Conservation (phyloP, 2,797 vertebrate species). For the Podarcis siculus region DNA sequence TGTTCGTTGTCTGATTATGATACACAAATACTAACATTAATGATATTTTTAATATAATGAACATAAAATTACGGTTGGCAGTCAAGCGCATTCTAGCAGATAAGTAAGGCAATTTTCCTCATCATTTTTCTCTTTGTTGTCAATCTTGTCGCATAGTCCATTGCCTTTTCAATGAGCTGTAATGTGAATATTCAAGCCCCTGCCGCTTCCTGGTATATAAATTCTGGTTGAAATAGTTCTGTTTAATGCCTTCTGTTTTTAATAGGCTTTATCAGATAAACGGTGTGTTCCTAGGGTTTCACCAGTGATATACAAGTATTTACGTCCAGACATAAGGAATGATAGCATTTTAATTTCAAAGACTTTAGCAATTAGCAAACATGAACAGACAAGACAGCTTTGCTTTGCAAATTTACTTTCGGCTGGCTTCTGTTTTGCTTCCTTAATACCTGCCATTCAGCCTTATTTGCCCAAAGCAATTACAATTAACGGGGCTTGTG, state of each 20-base stretch:
- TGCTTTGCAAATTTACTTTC: neutral
- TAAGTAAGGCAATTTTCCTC: slow-evolving; percentile 89
- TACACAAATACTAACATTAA: slow-evolving; percentile 79
- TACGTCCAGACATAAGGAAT: slow-evolving; percentile 27
- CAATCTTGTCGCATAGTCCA: slow-evolving; percentile 86
- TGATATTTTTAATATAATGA: slow-evolving; percentile 85
- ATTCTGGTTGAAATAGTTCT: slow-evolving; percentile 63
- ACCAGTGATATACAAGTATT: slow-evolving; percentile 10
- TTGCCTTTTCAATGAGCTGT: slow-evolving; percentile 89
- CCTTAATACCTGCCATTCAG: neutral
- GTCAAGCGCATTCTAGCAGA: slow-evolving; percentile 85
- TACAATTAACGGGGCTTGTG: neutral
- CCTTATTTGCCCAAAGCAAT: neutral
- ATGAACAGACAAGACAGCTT: slow-evolving; percentile 3
- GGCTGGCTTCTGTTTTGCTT: neutral
- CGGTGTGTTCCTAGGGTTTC: slow-evolving; percentile 34
- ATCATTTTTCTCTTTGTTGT: slow-evolving; percentile 82
- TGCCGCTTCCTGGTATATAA: slow-evolving; percentile 59
- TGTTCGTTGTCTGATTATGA: slow-evolving; percentile 69
- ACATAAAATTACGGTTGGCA: slow-evolving; percentile 91
- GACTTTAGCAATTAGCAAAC: slow-evolving; percentile 41
- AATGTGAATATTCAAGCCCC: slow-evolving; percentile 80
- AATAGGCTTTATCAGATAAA: slow-evolving; percentile 57
- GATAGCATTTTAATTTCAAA: slow-evolving; percentile 12
- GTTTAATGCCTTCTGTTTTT: slow-evolving; percentile 64